Percentiles rank a stretch among this genome's conserved stretches.
These are phyloP conservation scores for Papilio elwesi DNA, from an alignment of 2,888 invertebrate genomes.

Conservation along the genomic window DNA sequence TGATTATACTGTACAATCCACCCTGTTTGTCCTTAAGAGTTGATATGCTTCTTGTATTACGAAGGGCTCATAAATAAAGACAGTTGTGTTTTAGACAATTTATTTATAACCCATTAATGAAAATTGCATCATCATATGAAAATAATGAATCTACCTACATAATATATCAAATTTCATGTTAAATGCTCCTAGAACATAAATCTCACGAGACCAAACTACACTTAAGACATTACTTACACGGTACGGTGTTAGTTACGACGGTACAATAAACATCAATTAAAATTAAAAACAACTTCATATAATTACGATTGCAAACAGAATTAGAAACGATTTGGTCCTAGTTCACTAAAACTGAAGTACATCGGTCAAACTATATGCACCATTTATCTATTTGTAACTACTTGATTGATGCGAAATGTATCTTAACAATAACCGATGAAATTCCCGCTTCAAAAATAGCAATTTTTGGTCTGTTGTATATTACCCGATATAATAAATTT, in stretches of 20 bases:
- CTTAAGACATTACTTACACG: constrained; percentile 63
- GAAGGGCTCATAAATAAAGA: constrained; percentile 49
- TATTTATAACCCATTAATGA: constrained; percentile 80
- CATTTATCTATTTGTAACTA: constrained; percentile 23
- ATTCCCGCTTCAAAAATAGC: constrained; percentile 49
- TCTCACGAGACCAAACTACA: constrained; percentile 73
- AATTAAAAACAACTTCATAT: constrained; percentile 76
- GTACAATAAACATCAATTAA: constrained; percentile 72
- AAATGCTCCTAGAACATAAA: constrained; percentile 82
- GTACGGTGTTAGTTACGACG: constrained; percentile 72
- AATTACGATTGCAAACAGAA: constrained; percentile 65
- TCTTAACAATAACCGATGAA: constrained; percentile 36
- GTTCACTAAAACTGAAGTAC: constrained; percentile 56
- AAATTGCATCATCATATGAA: constrained; percentile 80
- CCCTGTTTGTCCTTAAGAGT: too few relatives aligned
- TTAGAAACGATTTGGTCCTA: constrained; percentile 77
- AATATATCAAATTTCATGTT: constrained; percentile 75
- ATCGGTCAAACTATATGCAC: constrained; percentile 29
- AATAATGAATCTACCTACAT: constrained; percentile 80
- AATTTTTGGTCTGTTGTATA: constrained; percentile 48
- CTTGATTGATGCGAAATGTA: constrained; percentile 33
- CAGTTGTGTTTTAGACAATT: constrained; percentile 68
- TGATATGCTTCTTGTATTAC: too few relatives aligned
- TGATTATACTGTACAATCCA: too few relatives aligned
- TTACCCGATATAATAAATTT: constrained; percentile 49